Conservation (phyloP, 2,113 vertebrate species). For the Heterotilapia buettikoferi region DNA sequence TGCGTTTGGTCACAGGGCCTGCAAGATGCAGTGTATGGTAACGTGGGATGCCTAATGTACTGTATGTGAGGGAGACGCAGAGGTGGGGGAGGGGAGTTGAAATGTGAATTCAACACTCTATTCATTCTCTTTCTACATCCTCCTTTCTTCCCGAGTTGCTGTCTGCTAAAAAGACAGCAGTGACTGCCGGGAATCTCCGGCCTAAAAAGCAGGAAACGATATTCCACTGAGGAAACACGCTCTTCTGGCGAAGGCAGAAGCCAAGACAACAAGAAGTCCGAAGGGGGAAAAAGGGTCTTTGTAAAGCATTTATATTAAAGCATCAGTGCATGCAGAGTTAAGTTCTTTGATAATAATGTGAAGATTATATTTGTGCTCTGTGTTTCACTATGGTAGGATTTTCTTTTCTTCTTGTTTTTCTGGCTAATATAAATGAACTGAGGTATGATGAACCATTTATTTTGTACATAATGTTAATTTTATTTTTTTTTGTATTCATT, state of each 20-base stretch:
- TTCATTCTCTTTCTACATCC: constrained; percentile 47
- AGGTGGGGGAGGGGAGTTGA: not conserved
- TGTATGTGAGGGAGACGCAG: not conserved
- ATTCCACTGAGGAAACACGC: constrained; percentile 29
- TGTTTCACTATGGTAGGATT: constrained; percentile 71
- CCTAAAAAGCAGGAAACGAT: constrained; percentile 16
- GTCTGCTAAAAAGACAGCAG: constrained; percentile 15
- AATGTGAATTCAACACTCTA: constrained; percentile 47
- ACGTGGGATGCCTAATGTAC: constrained; percentile 4
- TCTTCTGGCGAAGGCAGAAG: constrained; percentile 30
- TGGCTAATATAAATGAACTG: constrained; percentile 59
- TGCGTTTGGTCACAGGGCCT: constrained; percentile 7
- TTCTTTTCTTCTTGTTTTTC: constrained; percentile 58
- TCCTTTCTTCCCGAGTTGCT: constrained; percentile 17
- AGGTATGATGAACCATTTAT: constrained; percentile 58
- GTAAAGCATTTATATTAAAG: constrained; percentile 75
- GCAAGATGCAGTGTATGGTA: constrained; percentile 23
- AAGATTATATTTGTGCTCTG: constrained; percentile 74
- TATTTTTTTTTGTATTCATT: constrained; percentile 58
- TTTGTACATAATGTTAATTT: constrained; percentile 70
- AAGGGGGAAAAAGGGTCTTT: constrained; percentile 54
- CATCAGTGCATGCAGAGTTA: constrained; percentile 76
- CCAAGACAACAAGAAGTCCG: constrained; percentile 7
- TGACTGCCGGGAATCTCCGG: not conserved
- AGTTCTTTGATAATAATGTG: constrained; percentile 75